Evolutionary conservation across 2,113 vertebrate genomes (phyloP).

Genomic region (Equus quagga): DNA sequence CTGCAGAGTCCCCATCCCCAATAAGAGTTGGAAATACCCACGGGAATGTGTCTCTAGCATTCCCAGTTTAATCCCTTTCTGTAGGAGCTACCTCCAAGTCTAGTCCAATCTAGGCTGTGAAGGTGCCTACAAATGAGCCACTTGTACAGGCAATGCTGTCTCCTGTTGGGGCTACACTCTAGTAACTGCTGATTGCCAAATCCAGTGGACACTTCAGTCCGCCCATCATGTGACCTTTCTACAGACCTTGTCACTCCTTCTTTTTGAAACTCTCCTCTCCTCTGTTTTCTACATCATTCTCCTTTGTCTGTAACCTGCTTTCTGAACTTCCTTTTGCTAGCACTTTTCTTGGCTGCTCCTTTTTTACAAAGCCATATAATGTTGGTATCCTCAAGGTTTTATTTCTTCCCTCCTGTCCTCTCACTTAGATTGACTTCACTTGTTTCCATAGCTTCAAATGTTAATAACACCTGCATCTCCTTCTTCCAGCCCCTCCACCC

Average conservation of each 20-base stretch:
- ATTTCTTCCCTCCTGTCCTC: background rate
- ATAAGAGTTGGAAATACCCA: background rate
- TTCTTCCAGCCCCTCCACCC: background rate
- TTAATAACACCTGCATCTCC: background rate
- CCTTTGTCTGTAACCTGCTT: background rate
- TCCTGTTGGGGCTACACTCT: background rate
- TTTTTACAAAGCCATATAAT: constrained; percentile 5
- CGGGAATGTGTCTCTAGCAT: background rate
- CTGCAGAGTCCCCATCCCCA: background rate
- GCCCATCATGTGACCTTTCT: background rate
- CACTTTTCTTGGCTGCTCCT: constrained; percentile 17
- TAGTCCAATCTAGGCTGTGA: background rate
- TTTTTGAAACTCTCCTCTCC: background rate
- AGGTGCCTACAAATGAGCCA: background rate
- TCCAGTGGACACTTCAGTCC: no score
- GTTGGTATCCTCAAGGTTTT: background rate
- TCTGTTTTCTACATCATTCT: background rate
- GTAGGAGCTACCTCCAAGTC: background rate
- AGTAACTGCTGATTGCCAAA: background rate
- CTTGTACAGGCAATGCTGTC: background rate
- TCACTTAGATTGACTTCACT: background rate
- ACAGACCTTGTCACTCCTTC: background rate
- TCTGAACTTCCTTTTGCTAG: background rate
- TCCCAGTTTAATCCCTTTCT: background rate
- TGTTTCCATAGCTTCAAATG: constrained; percentile 41